Evolutionary conservation across 1,140 invertebrate genomes (phyloP), one percentile per base, ranked within the genome.

Genomic region (Diplogasteroides magnus): DNA sequence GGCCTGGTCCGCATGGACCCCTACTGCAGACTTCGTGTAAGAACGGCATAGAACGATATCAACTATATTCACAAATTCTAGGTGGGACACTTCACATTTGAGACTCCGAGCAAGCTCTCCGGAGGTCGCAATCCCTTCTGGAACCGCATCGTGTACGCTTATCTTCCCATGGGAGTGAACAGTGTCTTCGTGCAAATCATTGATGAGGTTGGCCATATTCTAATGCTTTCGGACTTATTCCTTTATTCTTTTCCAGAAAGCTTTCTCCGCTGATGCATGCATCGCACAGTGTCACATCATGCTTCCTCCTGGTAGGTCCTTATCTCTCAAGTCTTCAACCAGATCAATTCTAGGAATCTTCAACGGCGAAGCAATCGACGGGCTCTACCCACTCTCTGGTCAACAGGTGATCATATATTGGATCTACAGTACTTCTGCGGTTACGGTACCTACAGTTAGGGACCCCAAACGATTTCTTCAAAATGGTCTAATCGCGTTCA

Each of bases 1-100:
- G 94, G 94, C 37, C 86, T 97, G 74, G 91, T 92, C 1, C 87
- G 91, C 72, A 97, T 97, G 94, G 93, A 97, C 85, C 93, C 93
- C 0, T 97, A 97, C 84, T 91, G 91, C n/a, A 87, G 93, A 76
- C 67, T 2, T 55, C 61, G 23, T 31, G 25, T 61, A 13, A 61
- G 13, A 61, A 61, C 23, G n/a, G 48, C n/a, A n/a, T n/a, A n/a
- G n/a, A n/a, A n/a, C n/a, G n/a, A n/a, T n/a, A n/a, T n/a, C n/a
- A n/a, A n/a, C n/a, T n/a, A n/a, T n/a, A n/a, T n/a, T n/a, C n/a
- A n/a, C n/a, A n/a, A n/a, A n/a, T n/a, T n/a, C n/a, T n/a, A n/a
- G 76, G 88, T 97, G 48, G 94, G 93, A 1, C 92, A 96, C 83
- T 89, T 89, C 74, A 89, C 95, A 56, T 95, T 94, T 85, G 94